These are phyloP conservation scores for Ptilonorhynchus violaceus DNA, from an alignment of 2,113 vertebrate genomes.

Conservation along the genomic window DNA sequence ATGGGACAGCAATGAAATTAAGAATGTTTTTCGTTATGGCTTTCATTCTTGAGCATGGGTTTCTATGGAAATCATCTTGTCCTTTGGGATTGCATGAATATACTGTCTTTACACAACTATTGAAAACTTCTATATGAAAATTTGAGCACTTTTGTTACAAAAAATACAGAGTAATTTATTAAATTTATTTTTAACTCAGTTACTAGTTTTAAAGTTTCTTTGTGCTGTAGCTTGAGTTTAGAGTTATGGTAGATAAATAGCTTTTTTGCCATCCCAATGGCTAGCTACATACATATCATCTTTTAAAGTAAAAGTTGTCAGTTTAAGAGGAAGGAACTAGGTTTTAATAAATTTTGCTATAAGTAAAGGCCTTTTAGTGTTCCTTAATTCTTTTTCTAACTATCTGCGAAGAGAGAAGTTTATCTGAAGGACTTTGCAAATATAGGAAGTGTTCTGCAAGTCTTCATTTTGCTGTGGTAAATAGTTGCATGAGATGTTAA, in stretches of 20 bases:
- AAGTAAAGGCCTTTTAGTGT: neutral
- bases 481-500: neutral
- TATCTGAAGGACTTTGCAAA: neutral
- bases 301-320: neutral
- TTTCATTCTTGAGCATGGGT: neutral
- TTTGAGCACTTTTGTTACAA: neutral
- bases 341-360: neutral
- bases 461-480: neutral
- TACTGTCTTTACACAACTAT: neutral
- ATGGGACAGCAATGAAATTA: neutral
- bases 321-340: neutral
- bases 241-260: neutral
- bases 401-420: neutral
- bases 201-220: neutral
- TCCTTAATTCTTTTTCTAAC: neutral
- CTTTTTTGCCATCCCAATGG: neutral
- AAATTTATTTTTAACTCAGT: neutral
- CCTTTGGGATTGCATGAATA: neutral
- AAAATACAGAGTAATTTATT: neutral
- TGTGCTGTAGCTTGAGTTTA: neutral
- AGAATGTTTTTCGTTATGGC: neutral
- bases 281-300: neutral
- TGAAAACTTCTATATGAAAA: neutral
- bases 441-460: neutral
- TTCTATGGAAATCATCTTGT: neutral